Percentiles rank a stretch among this genome's conserved stretches.
phyloP scores from a whole-genome alignment of 2,113 vertebrate genomes.

The Anolis carolinensis region DNA sequence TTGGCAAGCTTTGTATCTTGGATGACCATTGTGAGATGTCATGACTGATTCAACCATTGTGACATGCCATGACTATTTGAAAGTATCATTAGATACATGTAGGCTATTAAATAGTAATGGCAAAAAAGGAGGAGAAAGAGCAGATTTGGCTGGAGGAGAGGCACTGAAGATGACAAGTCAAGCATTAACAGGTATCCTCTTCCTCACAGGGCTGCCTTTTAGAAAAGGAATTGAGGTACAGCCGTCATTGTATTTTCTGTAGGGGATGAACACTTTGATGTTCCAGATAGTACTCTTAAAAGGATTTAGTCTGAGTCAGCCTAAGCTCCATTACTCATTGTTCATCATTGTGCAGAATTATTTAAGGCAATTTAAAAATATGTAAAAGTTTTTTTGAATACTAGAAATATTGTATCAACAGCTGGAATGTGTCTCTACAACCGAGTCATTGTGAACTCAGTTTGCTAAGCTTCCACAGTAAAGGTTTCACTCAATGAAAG shows the following conservation, averaged over 20 bases:
- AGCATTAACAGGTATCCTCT: too few relatives aligned
- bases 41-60: not conserved
- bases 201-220: not conserved
- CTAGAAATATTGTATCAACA: conserved; percentile 14
- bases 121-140: not conserved
- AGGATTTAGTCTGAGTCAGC: not conserved
- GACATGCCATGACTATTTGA: not conserved
- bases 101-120: too few relatives aligned
- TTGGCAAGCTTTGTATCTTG: not conserved
- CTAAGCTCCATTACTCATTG: not conserved
- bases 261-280: not conserved
- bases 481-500: not conserved
- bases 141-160: not conserved
- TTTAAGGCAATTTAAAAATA: conserved; percentile 36
- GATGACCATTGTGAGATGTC: not conserved
- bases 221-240: not conserved
- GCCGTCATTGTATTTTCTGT: not conserved
- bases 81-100: not conserved
- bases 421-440: not conserved
- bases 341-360: conserved; percentile 16
- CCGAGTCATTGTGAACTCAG: not conserved
- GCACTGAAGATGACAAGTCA: not conserved
- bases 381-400: conserved; percentile 29
- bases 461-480: not conserved
- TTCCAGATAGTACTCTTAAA: not conserved